Percentiles rank a stretch among this genome's conserved stretches.
These are phyloP conservation scores for Hestina assimilis DNA, from an alignment of 1,140 invertebrate genomes.

Conservation along the genomic window DNA sequence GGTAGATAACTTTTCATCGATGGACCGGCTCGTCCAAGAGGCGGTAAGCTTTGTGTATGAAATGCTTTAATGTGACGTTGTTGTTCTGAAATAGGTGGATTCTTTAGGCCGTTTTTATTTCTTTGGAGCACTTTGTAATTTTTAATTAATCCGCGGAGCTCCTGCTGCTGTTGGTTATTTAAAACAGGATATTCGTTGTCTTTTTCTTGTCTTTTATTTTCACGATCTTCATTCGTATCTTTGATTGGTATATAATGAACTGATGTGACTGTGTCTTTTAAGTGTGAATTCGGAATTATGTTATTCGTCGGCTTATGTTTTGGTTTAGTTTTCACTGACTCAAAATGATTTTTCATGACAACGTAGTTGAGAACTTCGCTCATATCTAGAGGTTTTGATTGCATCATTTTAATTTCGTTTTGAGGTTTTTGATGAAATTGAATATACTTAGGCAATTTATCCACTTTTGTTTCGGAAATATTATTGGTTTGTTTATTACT, in stretches of 20 bases:
- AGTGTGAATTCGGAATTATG: constrained; percentile 25
- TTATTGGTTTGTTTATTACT: constrained; percentile 6
- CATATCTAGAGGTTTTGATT: constrained; percentile 51
- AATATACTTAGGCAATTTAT: constrained; percentile 48
- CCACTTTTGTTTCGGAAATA: constrained; percentile 26
- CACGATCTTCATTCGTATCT: constrained; percentile 17
- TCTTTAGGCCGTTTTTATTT: constrained; percentile 41
- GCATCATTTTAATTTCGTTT: constrained; percentile 44
- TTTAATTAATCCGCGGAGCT: constrained; percentile 59
- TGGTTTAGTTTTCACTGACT: constrained; percentile 56
- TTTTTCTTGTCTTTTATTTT: constrained; percentile 24
- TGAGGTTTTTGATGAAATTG: constrained; percentile 37
- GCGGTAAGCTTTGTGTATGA: constrained; percentile 49
- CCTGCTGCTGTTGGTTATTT: constrained; percentile 41
- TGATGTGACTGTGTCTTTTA: constrained; percentile 29
- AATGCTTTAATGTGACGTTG: constrained; percentile 45
- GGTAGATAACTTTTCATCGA: constrained; percentile 67
- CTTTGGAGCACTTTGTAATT: constrained; percentile 70
- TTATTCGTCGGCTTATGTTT: constrained; percentile 31
- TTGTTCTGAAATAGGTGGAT: constrained; percentile 35
- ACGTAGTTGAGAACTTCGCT: constrained; percentile 58
- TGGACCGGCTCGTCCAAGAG: constrained; percentile 63
- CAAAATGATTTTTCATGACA: constrained; percentile 58
- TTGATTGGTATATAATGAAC: constrained; percentile 30
- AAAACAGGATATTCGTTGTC: constrained; percentile 25